These are phyloP conservation scores for Palaemon carinicauda DNA, from an alignment of 1,140 invertebrate genomes.

Conservation along the genomic window DNA sequence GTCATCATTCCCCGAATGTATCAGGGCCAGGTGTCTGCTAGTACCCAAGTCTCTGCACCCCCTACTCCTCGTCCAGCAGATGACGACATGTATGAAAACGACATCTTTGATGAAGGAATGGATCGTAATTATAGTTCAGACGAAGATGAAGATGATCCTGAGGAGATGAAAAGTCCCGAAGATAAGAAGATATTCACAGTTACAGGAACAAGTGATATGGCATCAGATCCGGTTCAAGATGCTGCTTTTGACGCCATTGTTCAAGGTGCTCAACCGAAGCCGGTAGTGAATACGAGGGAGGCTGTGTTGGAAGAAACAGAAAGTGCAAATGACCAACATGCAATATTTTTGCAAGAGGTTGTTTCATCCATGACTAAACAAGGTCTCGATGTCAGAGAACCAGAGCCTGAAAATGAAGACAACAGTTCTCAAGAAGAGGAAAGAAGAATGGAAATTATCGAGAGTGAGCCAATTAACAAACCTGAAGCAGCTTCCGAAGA, in stretches of 20 bases:
- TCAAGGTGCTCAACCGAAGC: neutral
- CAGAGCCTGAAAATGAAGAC: neutral
- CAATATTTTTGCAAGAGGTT: slow-evolving; percentile 35
- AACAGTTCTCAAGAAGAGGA: neutral
- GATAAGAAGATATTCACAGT: slow-evolving; percentile 26
- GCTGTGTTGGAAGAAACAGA: neutral
- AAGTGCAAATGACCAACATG: slow-evolving; percentile 12
- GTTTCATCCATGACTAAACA: slow-evolving; percentile 29
- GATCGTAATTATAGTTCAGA: slow-evolving; percentile 59
- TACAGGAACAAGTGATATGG: slow-evolving; percentile 34
- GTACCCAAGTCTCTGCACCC: slow-evolving; percentile 50
- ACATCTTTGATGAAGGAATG: slow-evolving; percentile 60
- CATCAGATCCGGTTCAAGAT: slow-evolving; percentile 57
- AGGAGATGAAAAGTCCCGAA: neutral
- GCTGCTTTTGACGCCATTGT: slow-evolving; percentile 59
- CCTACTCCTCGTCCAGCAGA: slow-evolving; percentile 55
- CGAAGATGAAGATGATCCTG: slow-evolving; percentile 39
- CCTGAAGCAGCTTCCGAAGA: neutral
- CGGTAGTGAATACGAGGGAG: neutral
- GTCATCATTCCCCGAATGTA: slow-evolving; percentile 59
- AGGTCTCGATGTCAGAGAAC: neutral
- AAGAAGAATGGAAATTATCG: neutral
- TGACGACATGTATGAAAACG: slow-evolving; percentile 58
- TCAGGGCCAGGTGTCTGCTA: slow-evolving; percentile 31
- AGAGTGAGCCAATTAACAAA: neutral